Evolutionary conservation across 2,113 vertebrate genomes (phyloP).

Genomic region (Neolamprologus cancellatus): DNA sequence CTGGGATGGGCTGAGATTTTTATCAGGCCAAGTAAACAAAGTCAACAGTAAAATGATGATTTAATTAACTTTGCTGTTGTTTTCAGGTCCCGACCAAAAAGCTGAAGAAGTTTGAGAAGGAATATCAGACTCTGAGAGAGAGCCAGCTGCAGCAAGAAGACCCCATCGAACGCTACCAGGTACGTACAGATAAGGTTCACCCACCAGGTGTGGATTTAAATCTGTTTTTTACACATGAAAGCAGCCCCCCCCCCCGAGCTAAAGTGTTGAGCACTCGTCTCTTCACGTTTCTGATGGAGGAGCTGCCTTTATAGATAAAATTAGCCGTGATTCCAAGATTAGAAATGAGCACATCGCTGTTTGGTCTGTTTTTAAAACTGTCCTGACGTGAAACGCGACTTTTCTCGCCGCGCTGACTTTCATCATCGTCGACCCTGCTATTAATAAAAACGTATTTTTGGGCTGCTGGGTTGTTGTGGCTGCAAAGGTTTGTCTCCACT

Average conservation of each 20-base stretch:
- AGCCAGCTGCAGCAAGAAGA: conserved; percentile 95
- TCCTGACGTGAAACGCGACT: background rate
- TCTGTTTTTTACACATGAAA: background rate
- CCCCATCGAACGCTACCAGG: conserved; percentile 96
- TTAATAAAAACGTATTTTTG: conserved; percentile 16
- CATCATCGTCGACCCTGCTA: background rate
- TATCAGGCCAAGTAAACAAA: background rate
- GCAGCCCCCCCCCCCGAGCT: background rate
- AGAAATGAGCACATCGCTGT: background rate
- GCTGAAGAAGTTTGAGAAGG: conserved; percentile 98
- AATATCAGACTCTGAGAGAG: conserved; percentile 90
- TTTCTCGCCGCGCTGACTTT: background rate
- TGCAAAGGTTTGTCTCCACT: background rate
- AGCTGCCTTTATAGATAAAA: background rate
- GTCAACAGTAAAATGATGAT: background rate
- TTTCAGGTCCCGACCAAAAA: conserved; percentile 94
- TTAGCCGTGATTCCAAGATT: conserved; percentile 20
- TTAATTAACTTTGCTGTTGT: background rate
- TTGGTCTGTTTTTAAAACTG: background rate
- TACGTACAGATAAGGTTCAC: conserved; percentile 21
- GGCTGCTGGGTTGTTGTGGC: background rate
- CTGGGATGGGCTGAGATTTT: background rate
- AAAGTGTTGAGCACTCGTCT: background rate
- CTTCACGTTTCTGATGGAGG: background rate
- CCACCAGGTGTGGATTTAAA: background rate